These are phyloP conservation scores for Mesembrinibis cayennensis DNA, from an alignment of 2,113 vertebrate species.

Conservation along the genomic window DNA sequence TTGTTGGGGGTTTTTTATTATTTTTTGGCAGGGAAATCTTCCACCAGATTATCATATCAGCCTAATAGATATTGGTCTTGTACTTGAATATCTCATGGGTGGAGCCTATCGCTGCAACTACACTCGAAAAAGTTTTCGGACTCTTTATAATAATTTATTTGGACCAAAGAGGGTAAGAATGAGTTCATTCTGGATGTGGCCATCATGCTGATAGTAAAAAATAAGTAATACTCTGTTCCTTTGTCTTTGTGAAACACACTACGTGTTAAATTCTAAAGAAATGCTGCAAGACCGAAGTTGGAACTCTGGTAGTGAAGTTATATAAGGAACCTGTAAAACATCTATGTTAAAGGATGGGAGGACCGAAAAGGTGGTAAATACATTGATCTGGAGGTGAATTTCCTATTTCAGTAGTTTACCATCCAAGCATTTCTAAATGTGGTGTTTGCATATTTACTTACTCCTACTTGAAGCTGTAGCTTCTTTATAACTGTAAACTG, in stretches of 20 bases:
- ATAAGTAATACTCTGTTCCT: not conserved
- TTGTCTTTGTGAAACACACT: not conserved
- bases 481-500: not conserved
- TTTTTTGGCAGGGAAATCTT: constrained; percentile 87
- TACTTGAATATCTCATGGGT: constrained; percentile 96
- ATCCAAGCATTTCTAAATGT: not conserved
- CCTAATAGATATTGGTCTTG: constrained; percentile 95
- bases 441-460: not conserved
- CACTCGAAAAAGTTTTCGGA: constrained; percentile 93
- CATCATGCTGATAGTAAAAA: not conserved
- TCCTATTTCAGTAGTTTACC: not conserved
- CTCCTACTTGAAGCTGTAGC: not conserved
- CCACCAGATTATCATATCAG: constrained; percentile 98
- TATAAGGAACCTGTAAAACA: not conserved
- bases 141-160: constrained; percentile 96
- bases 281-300: not conserved
- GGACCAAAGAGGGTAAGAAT: constrained; percentile 92
- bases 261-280: not conserved
- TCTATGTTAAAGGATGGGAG: not conserved
- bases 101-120: constrained; percentile 98
- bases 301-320: not conserved
- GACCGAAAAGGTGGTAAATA: not conserved
- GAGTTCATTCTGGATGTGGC: not conserved
- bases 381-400: not conserved
- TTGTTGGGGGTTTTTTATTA: not conserved